phyloP scores from a whole-genome alignment of 2,888 invertebrate species.

The Zhengitettix transpicula region DNA sequence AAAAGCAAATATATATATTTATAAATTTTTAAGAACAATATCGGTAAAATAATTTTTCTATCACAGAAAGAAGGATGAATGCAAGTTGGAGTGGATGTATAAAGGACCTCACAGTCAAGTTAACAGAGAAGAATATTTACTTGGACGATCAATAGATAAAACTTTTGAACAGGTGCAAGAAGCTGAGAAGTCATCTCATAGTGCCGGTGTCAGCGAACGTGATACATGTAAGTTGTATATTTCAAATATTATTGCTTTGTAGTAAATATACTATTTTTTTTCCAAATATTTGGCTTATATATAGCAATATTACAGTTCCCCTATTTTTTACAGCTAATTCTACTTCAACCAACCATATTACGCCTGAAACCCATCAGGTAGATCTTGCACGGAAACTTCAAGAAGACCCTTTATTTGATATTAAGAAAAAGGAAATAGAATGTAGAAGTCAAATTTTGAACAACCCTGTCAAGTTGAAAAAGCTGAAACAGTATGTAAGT shows the following conservation, averaged over 20 bases:
- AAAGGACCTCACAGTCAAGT: conserved; percentile 42
- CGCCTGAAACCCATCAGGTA: conserved; percentile 34
- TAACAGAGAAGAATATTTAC: conserved; percentile 74
- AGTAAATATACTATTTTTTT: no score
- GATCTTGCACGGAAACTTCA: conserved; percentile 77
- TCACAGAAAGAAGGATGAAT: conserved; percentile 20
- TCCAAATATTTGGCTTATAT: background rate
- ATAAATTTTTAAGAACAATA: no score
- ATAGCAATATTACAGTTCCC: background rate
- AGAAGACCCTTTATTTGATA: conserved; percentile 83
- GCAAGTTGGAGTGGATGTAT: conserved; percentile 75
- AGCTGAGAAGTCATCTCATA: conserved; percentile 6
- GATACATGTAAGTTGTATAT: no score
- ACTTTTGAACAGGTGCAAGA: conserved; percentile 43
- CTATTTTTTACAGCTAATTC: background rate
- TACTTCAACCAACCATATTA: background rate
- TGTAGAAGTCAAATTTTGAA: conserved; percentile 67
- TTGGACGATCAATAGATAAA: conserved; percentile 69
- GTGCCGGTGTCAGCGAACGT: no score
- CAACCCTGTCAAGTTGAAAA: conserved; percentile 82
- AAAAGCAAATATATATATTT: no score
- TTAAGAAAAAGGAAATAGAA: conserved; percentile 80
- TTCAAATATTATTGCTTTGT: no score
- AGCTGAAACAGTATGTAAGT: conserved; percentile 61
- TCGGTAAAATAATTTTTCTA: background rate